phyloP scores from a whole-genome alignment of 2,888 invertebrate genomes.

The Meghimatium bilineatum region DNA sequence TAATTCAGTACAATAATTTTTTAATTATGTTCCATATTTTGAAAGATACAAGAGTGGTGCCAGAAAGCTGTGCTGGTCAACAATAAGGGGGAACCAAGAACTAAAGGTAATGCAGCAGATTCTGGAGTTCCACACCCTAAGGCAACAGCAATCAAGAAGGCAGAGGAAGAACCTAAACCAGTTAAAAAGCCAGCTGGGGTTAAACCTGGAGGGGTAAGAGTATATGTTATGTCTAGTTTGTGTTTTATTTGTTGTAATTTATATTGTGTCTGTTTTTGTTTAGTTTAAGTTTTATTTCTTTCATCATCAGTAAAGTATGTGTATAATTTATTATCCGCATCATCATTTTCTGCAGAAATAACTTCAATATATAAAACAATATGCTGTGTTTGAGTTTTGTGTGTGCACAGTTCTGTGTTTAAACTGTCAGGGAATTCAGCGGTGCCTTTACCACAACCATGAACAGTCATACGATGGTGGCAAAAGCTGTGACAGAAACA shows the following conservation, averaged over 20 bases:
- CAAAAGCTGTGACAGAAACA: too few relatives aligned
- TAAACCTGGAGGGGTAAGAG: conserved; percentile 39
- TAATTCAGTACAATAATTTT: background rate
- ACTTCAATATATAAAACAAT: too few relatives aligned
- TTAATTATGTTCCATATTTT: conserved; percentile 74
- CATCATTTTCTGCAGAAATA: too few relatives aligned
- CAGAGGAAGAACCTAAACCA: conserved; percentile 35
- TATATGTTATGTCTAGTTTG: background rate
- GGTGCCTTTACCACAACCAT: too few relatives aligned
- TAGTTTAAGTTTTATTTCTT: too few relatives aligned
- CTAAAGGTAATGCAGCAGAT: conserved; percentile 57
- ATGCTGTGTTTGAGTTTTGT: too few relatives aligned
- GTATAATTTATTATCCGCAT: too few relatives aligned
- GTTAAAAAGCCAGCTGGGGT: conserved; percentile 34
- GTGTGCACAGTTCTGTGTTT: too few relatives aligned
- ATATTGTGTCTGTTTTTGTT: background rate
- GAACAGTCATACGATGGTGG: too few relatives aligned
- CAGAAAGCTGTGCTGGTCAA: conserved; percentile 88
- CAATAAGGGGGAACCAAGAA: conserved; percentile 68
- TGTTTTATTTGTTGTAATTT: background rate
- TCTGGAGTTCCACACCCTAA: conserved; percentile 54
- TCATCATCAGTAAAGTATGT: too few relatives aligned
- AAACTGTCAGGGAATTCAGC: too few relatives aligned
- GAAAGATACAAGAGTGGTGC: conserved; percentile 88
- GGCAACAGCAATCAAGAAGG: background rate